Evolutionary conservation across 37 sponge, comb jelly and placozoan species (phyloP).

Genomic region (Ianthella basta): DNA sequence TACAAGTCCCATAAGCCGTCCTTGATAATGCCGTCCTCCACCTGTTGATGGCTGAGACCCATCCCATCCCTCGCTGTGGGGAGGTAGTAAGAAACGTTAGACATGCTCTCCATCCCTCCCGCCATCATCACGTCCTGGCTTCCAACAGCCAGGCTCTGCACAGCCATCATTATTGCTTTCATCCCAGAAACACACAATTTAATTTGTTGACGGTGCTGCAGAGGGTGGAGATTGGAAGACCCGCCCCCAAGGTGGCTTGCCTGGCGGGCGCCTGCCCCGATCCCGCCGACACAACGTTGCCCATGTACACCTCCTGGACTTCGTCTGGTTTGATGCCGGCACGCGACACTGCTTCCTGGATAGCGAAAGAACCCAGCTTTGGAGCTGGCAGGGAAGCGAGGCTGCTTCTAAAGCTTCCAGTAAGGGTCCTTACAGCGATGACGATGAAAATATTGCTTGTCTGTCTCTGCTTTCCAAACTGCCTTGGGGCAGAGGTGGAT

Average conservation of each 20-base stretch:
- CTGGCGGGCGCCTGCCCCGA: slow-evolving; percentile 96
- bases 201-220: slow-evolving; percentile 99
- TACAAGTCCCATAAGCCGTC: slow-evolving; percentile 98
- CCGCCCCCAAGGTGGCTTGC: slow-evolving; percentile 96
- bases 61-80: slow-evolving; percentile 75
- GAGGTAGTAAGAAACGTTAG: slow-evolving; percentile 95
- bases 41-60: slow-evolving; percentile 77
- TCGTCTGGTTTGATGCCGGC: slow-evolving; percentile 72
- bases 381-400: slow-evolving; percentile 80
- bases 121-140: slow-evolving; percentile 94
- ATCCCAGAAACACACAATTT: slow-evolving; percentile 94
- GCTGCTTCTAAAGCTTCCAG: slow-evolving; percentile 80
- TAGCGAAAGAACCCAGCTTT: slow-evolving; percentile 76
- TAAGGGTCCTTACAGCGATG: slow-evolving; percentile 87
- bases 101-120: slow-evolving; percentile 99
- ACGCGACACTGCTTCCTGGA: slow-evolving; percentile 64
- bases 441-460: slow-evolving; percentile 76
- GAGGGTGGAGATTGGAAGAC: slow-evolving; percentile 85
- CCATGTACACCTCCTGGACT: slow-evolving; percentile 98
- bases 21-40: slow-evolving; percentile 91
- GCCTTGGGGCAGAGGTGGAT: slow-evolving; percentile 11
- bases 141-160: slow-evolving; percentile 88
- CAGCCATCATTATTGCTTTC: slow-evolving; percentile 94
- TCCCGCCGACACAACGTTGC: slow-evolving; percentile 90
- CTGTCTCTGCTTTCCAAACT: slow-evolving; percentile 23